A percentile compares a stretch with the other conserved stretches of the same genome.
These are phyloP conservation scores for Drosophila orena DNA, from an alignment of 1,140 invertebrate species.

Conservation along the genomic window DNA sequence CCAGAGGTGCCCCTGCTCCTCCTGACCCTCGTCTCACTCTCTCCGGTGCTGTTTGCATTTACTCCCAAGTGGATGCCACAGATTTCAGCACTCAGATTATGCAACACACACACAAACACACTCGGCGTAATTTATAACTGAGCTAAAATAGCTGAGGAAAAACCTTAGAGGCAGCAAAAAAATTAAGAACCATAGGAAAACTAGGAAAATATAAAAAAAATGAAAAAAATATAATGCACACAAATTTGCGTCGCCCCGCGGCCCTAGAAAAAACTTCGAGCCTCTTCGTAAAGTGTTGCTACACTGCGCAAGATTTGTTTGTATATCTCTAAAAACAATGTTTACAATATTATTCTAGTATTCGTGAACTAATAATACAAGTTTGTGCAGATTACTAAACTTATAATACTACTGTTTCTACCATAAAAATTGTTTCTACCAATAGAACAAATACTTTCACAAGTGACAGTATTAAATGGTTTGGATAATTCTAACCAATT, in stretches of 20 bases:
- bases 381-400: no score
- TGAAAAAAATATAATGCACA: slow-evolving; percentile 64
- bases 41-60: slow-evolving; percentile 49
- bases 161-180: slow-evolving; percentile 46
- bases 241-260: slow-evolving; percentile 67
- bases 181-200: slow-evolving; percentile 21
- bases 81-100: slow-evolving; percentile 78
- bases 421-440: no score
- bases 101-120: slow-evolving; percentile 35
- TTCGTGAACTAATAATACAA: no score
- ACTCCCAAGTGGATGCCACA: slow-evolving; percentile 69
- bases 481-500: no score
- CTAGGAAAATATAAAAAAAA: slow-evolving; percentile 10
- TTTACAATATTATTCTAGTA: no score
- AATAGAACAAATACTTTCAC: no score
- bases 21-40: not conserved
- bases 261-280: slow-evolving; percentile 27
- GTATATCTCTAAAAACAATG: no score
- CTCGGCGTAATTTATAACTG: slow-evolving; percentile 75
- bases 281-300: slow-evolving; percentile 8
- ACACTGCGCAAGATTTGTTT: not conserved
- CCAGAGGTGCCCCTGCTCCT: not conserved
- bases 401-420: no score
- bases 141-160: slow-evolving; percentile 75
- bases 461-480: no score